Evolutionary conservation across 2,888 invertebrate species (phyloP).

Genomic region (Labia minor): DNA sequence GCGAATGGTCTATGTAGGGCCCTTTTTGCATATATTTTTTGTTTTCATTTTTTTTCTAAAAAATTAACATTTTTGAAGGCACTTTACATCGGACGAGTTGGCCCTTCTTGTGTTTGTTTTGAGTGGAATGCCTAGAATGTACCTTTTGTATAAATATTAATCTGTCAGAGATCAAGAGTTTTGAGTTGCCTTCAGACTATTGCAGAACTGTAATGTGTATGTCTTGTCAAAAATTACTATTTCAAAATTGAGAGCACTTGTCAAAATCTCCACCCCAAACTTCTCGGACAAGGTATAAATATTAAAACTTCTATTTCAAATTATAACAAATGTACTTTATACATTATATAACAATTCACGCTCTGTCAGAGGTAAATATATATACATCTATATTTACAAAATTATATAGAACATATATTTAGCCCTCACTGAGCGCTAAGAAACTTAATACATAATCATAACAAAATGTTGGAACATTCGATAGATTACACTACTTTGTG

Average conservation of each 20-base stretch:
- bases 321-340: slow-evolving; percentile 26
- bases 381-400: slow-evolving; percentile 16
- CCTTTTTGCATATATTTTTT: slow-evolving; percentile 59
- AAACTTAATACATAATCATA: background rate
- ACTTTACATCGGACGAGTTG: slow-evolving; percentile 90
- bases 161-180: slow-evolving; percentile 27
- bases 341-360: slow-evolving; percentile 26
- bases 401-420: slow-evolving; percentile 14
- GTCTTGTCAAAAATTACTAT: slow-evolving; percentile 47
- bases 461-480: slow-evolving; percentile 7
- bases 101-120: slow-evolving; percentile 52
- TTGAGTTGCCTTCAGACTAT: slow-evolving; percentile 69
- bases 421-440: background rate
- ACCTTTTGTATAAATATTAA: slow-evolving; percentile 24
- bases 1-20: slow-evolving; percentile 79
- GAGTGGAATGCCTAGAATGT: slow-evolving; percentile 29
- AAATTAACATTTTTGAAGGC: slow-evolving; percentile 68
- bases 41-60: slow-evolving; percentile 63
- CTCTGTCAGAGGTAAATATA: slow-evolving; percentile 20
- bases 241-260: slow-evolving; percentile 55
- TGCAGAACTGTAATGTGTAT: slow-evolving; percentile 39
- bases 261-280: slow-evolving; percentile 21
- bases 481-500: background rate
- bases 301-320: slow-evolving; percentile 16
- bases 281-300: slow-evolving; percentile 19